Base-by-base conservation (phyloP, 1,140 invertebrate genomes). In the Penaeus vannamei region DNA sequence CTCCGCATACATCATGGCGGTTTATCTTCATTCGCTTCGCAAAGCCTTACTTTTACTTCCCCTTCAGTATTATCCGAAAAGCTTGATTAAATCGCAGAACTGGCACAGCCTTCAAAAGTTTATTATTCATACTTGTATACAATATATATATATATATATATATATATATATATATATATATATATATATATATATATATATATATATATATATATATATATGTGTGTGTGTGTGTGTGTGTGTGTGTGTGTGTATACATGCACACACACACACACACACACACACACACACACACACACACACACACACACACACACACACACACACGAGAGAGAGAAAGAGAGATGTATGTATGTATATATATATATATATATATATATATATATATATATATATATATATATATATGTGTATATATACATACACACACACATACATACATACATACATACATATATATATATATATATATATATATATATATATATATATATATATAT, bases 91-190 rank as follows among this genome's bases (percentile, higher is more conserved):
- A 53, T 53, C 53, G 14, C 12, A 53, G 12, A 53, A 53, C 53
- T 8, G 53, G 53, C 14, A 8, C 53, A 53, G 8, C 10, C 14
- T 53, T 53, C 8, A 53, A 1, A 53, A 53, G n/a, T n/a, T n/a
- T n/a, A n/a, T n/a, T n/a, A n/a, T n/a, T n/a, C n/a, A n/a, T n/a
- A n/a, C n/a, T n/a, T n/a, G n/a, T n/a, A n/a, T n/a, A n/a, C n/a
- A 36, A 36, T 69, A 76, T 76, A 76, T 29, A 76, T 76, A 76
- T 76, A 29, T 76, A 76, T 29, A 76, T 76, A 76, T 76, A 76
- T 76, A 76, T 76, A 76, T 26, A 76, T 76, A 76, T 76, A 76
- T 76, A 76, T 76, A 76, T 76, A 69, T 76, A 76, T 76, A 76
- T 76, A 76, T 76, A 76, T 76, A 26, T 76, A 76, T 76, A 76